Conservation (phyloP, 92 coral and sea anemone species). For the Montipora capitata region DNA sequence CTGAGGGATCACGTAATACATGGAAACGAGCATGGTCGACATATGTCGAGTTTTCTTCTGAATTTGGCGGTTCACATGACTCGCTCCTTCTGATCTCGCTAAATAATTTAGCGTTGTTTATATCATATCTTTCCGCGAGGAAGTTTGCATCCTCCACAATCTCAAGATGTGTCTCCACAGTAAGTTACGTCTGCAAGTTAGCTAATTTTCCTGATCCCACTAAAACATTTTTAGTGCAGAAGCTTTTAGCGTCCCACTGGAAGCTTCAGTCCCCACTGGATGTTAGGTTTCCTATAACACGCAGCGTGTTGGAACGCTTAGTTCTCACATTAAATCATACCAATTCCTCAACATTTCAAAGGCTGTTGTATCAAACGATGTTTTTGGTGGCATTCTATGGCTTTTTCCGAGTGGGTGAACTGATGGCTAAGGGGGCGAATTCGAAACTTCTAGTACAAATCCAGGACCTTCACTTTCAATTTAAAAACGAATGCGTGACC, state of each 20-base stretch:
- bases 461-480: background rate
- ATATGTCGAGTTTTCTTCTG: slow-evolving; percentile 32
- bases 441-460: background rate
- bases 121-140: background rate
- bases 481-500: background rate
- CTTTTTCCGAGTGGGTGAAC: slow-evolving; percentile 1
- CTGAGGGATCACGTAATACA: background rate
- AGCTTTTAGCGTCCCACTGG: slow-evolving; percentile 23
- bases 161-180: background rate
- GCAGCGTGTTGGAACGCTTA: background rate
- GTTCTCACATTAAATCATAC: slow-evolving; percentile 12
- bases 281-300: slow-evolving; percentile 12
- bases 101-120: slow-evolving; percentile 1
- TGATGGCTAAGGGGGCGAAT: background rate
- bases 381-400: background rate
- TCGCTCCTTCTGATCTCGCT: background rate
- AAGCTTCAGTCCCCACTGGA: slow-evolving; percentile 15
- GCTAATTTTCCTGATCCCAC: slow-evolving; percentile 5
- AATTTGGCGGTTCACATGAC: background rate
- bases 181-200: background rate
- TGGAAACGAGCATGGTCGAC: slow-evolving; percentile 65
- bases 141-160: slow-evolving; percentile 22
- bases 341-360: background rate
- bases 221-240: slow-evolving; percentile 2
- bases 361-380: background rate